A percentile compares a stretch with the other conserved stretches of the same genome.
Evolutionary conservation across 2,113 vertebrate genomes (phyloP).

Genomic region (Machaerirhynchus nigripectus): DNA sequence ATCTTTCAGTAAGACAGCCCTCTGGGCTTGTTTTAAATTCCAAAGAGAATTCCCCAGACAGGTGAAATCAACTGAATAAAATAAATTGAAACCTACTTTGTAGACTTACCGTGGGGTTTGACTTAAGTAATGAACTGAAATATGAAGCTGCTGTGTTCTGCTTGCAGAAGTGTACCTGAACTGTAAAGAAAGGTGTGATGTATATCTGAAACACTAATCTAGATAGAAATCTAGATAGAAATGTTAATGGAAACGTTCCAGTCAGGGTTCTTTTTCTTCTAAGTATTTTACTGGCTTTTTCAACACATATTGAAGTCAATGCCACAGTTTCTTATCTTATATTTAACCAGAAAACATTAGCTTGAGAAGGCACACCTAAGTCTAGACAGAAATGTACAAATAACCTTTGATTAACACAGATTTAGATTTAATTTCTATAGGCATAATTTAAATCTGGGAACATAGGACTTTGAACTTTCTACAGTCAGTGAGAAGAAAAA

Average conservation of each 20-base stretch:
- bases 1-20: background rate
- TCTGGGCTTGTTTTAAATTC: constrained; percentile 18
- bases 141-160: background rate
- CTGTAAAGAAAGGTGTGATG: background rate
- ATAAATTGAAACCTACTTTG: constrained; percentile 41
- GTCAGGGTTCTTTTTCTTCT: background rate
- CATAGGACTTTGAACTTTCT: background rate
- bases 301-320: background rate
- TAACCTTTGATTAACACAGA: background rate
- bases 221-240: background rate
- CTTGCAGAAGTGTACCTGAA: background rate
- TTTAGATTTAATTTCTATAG: background rate
- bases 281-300: background rate
- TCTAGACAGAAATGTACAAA: background rate
- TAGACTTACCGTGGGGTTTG: background rate
- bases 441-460: background rate
- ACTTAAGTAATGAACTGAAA: constrained; percentile 36
- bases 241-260: background rate
- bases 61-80: constrained; percentile 46
- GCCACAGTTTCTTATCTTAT: background rate
- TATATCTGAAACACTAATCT: background rate
- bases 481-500: background rate
- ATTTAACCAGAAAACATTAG: background rate
- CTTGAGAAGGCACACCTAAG: background rate
- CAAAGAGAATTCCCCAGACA: constrained; percentile 7